These are phyloP conservation scores for Dendrophyllia cribrosa DNA, from an alignment of 64 coral and sea anemone species.

Conservation along the genomic window DNA sequence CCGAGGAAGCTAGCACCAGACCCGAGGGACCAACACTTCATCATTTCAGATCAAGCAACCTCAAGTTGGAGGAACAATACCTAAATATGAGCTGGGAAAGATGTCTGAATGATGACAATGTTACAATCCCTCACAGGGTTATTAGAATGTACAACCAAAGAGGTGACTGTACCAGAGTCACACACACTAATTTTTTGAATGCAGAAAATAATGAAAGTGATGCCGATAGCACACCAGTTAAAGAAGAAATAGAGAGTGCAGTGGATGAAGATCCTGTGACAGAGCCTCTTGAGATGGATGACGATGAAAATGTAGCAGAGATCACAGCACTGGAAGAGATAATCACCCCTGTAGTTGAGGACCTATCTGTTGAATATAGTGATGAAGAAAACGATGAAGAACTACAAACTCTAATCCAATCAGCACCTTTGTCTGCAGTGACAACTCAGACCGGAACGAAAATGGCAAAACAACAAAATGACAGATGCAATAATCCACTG, in stretches of 20 bases:
- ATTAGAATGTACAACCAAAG: neutral
- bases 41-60: neutral
- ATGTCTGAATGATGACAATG: neutral
- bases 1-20: neutral
- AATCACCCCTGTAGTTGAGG: no score
- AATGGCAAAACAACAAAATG: neutral
- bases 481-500: neutral
- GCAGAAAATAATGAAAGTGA: no score
- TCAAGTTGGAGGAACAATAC: neutral
- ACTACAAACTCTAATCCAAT: no score
- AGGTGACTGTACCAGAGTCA: neutral
- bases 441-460: neutral
- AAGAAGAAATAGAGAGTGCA: neutral
- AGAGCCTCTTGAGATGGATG: no score
- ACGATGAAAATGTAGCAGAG: no score
- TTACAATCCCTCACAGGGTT: slow-evolving; percentile 6
- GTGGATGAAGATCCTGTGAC: no score
- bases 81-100: neutral
- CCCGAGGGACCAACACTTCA: neutral
- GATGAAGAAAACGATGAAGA: no score
- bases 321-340: no score
- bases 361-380: no score
- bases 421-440: no score
- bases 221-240: neutral
- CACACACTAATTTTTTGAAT: neutral